These are phyloP conservation scores for Moxostoma hubbsi DNA, from an alignment of 2,797 vertebrate genomes.

Conservation along the genomic window DNA sequence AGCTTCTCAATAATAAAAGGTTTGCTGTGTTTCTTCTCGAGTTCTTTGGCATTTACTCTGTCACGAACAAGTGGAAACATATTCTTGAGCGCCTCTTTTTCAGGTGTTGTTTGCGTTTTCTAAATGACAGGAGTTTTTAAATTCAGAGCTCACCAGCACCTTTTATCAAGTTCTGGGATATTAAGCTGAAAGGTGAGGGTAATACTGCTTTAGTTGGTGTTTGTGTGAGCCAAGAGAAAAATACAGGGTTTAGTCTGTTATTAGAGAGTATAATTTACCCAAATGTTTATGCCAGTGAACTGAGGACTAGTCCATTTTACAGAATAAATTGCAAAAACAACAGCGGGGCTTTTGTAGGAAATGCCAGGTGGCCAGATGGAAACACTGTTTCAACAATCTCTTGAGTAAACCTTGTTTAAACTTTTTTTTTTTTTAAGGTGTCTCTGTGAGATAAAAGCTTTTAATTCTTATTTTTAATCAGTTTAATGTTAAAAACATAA, in stretches of 20 bases:
- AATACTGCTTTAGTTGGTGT: constrained; percentile 43
- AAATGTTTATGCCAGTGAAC: constrained; percentile 14
- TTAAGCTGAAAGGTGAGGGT: constrained; percentile 44
- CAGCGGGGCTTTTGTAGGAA: constrained; percentile 12
- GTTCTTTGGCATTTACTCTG: constrained; percentile 47
- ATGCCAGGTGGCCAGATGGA: constrained; percentile 11
- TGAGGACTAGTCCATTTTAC: constrained; percentile 15
- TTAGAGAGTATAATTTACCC: constrained; percentile 22
- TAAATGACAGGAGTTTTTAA: constrained; percentile 36
- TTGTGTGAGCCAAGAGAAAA: constrained; percentile 43
- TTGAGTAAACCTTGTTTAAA: constrained; percentile 15
- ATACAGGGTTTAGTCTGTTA: constrained; percentile 48
- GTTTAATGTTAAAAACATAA: not conserved
- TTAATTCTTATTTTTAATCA: not conserved
- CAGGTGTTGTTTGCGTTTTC: constrained; percentile 46
- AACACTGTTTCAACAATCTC: constrained; percentile 1
- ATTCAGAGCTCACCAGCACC: constrained; percentile 11
- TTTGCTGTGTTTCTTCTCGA: constrained; percentile 51
- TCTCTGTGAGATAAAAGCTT: constrained; percentile 12
- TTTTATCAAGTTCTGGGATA: constrained; percentile 32
- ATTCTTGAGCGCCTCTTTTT: constrained; percentile 13
- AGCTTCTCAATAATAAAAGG: constrained; percentile 56
- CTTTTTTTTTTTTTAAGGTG: not conserved
- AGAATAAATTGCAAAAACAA: constrained; percentile 28
- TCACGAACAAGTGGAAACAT: constrained; percentile 52